A percentile compares a stretch with the other conserved stretches of the same genome.
Evolutionary conservation across 2,113 vertebrate genomes (phyloP).

Genomic region (Excalfactoria chinensis): DNA sequence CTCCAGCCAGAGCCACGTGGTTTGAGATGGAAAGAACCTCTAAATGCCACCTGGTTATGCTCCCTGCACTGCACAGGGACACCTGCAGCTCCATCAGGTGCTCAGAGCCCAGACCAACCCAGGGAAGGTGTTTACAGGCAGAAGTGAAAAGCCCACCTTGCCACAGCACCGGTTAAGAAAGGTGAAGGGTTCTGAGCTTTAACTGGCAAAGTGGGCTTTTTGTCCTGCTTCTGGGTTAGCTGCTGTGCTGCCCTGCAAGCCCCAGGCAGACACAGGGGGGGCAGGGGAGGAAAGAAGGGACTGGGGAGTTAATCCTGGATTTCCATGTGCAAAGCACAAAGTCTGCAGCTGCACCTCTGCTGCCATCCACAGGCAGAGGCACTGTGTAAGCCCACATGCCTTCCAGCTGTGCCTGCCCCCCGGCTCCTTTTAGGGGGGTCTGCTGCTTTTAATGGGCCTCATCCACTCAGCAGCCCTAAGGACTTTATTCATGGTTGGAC

Average conservation of each 20-base stretch:
- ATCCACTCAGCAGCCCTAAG: accelerated
- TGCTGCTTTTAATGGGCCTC: not conserved
- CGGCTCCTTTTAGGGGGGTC: not conserved
- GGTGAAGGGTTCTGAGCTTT: not conserved
- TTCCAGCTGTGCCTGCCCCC: not conserved
- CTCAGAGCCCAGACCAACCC: not conserved
- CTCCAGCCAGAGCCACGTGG: not conserved
- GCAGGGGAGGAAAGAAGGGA: not conserved
- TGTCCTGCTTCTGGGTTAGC: too few species aligned
- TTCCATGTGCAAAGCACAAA: not conserved
- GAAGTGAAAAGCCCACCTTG: not conserved
- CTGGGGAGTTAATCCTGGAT: constrained; percentile 13
- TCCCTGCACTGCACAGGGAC: too few species aligned
- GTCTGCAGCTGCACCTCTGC: not conserved
- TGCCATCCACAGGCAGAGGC: not conserved
- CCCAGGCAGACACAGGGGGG: not conserved
- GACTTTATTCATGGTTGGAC: not conserved
- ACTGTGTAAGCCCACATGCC: not conserved
- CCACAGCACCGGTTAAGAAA: accelerated
- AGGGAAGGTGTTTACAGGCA: accelerated
- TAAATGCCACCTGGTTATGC: too few species aligned
- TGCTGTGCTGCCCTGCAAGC: not conserved
- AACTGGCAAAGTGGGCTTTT: not conserved
- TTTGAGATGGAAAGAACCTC: too few species aligned
- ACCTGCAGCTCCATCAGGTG: too few species aligned